phyloP scores from a whole-genome alignment of 2,797 vertebrate genomes.

The Petrocephalus sullivani region DNA sequence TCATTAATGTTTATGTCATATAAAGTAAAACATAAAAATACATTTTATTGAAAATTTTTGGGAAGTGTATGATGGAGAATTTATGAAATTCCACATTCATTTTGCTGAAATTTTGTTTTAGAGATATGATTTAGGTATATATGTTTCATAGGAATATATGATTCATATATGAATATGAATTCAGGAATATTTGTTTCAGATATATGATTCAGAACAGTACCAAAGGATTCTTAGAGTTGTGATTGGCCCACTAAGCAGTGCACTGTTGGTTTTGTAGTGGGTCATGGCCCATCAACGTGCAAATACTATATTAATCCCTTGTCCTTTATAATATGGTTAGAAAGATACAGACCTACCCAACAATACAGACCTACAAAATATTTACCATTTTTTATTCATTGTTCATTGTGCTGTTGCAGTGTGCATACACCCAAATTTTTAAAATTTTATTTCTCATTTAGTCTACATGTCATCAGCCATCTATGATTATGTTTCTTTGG shows the following conservation, averaged over 20 bases:
- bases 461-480: background rate
- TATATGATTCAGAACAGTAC: background rate
- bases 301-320: background rate
- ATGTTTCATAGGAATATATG: too few species aligned
- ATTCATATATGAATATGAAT: too few species aligned
- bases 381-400: too few species aligned
- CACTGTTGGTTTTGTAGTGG: background rate
- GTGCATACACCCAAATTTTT: too few species aligned
- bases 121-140: background rate
- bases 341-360: too few species aligned
- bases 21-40: background rate
- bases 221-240: background rate
- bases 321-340: background rate
- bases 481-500: background rate
- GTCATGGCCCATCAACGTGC: background rate
- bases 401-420: too few species aligned
- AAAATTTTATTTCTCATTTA: background rate
- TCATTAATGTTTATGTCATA: background rate
- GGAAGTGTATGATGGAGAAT: background rate
- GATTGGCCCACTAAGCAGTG: background rate
- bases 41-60: background rate
- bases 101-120: background rate
- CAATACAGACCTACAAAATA: too few species aligned
- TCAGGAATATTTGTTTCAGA: background rate
- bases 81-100: background rate